These are phyloP conservation scores for Porites rus DNA, from an alignment of 92 coral and sea anemone genomes.

Conservation along the genomic window DNA sequence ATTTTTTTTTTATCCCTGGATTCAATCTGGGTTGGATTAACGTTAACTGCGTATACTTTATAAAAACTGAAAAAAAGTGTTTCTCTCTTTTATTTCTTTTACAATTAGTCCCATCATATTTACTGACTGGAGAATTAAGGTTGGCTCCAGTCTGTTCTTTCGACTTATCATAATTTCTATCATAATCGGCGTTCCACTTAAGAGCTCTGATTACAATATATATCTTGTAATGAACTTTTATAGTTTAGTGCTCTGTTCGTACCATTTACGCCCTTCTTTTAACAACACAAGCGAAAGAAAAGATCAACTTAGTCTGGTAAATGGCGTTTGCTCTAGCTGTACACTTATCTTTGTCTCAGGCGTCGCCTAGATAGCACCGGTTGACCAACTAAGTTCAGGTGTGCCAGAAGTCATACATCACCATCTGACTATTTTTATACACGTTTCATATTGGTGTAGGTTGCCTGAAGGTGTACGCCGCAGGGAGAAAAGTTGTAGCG, in stretches of 20 bases:
- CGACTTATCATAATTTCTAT: background rate
- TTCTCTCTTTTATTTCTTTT: background rate
- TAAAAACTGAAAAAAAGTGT: background rate
- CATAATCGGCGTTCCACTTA: background rate
- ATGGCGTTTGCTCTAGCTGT: too few relatives aligned
- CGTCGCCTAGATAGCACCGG: too few relatives aligned
- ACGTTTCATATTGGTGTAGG: background rate
- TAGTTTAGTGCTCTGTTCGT: background rate
- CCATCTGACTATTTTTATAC: background rate
- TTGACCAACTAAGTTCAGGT: too few relatives aligned
- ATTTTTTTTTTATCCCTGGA: background rate
- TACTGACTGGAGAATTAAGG: background rate
- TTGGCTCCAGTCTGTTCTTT: background rate
- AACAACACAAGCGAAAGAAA: background rate
- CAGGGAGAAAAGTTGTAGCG: too few relatives aligned
- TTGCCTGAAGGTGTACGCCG: background rate
- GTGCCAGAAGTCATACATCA: too few relatives aligned
- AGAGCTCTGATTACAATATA: background rate
- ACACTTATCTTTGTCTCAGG: too few relatives aligned
- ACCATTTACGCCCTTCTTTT: too few relatives aligned
- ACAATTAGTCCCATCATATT: background rate
- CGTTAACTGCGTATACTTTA: background rate
- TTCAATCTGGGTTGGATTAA: conserved; percentile 5
- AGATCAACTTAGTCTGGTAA: background rate
- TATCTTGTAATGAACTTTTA: background rate